Evolutionary conservation across 2,888 invertebrate species (phyloP), one percentile per base, ranked within the genome.

Genomic region (Drosophila lacicola): DNA sequence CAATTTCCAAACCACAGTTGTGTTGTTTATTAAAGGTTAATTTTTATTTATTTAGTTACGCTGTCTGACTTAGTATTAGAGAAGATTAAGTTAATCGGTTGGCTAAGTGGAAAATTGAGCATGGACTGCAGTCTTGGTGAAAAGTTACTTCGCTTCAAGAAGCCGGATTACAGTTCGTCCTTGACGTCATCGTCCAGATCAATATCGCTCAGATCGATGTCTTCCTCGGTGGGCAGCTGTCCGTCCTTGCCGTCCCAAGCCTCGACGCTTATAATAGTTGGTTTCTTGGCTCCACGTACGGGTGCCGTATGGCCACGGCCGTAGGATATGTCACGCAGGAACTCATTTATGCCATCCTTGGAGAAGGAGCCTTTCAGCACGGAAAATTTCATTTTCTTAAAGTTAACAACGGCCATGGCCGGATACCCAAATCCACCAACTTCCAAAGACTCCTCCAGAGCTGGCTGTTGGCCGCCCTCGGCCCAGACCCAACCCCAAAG

Each of bases 381-480:
- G 0, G 99, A 97, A 93, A 96, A 99, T 92, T 99, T 99, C 95
- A 98, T 96, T 93, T 99, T 99, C 93, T 98, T 97, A 13, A 96
- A 95, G 93, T 98, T 99, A 63, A 99, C 96, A 17, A 98, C 98
- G 6, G 98, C 98, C 96, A 99, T 96, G 1, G 99, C 99, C 2
- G 99, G 99, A 92, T 99, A 99, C 10, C 99, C 99, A 93, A 99
- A 99, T 6, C 95, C 99, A 72, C 99, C 99, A 78, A 99, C 96
- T 90, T 98, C 99, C 37, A 99, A 92, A 0, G 97, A 95, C 72
- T 95, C 95, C 92, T 99, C 99, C 17, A 99, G 91, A 0, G 95
- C 94, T 0, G 94, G 91, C 92, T 99, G 99, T 2, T 96, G 94
- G 10, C 96, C 97, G 44, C 98, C 99, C 92, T 99, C 99, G 2